Evolutionary conservation across 2,113 vertebrate species (phyloP).

Genomic region (Saimiri boliviensis): DNA sequence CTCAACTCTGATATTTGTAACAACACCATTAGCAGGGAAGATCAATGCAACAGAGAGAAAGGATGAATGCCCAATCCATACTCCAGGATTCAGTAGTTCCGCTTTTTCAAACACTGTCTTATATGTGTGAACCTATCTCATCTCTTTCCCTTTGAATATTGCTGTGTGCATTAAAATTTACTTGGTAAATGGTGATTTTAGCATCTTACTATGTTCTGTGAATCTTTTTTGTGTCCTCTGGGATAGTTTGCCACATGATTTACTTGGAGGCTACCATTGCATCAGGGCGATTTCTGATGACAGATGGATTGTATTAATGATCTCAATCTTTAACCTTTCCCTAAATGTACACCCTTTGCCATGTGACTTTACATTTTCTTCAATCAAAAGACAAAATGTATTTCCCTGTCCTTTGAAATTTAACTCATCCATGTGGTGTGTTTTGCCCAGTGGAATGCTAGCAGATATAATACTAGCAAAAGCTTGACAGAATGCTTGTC

Average conservation of each 20-base stretch:
- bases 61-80: background rate
- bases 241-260: background rate
- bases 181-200: background rate
- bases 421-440: background rate
- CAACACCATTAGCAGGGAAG: background rate
- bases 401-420: slow-evolving; percentile 34
- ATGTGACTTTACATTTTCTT: background rate
- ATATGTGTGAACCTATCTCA: background rate
- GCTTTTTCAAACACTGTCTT: background rate
- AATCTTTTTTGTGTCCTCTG: background rate
- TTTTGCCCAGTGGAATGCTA: background rate
- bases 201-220: background rate
- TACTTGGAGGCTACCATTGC: background rate
- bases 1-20: background rate
- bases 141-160: background rate
- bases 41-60: background rate
- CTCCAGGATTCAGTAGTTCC: background rate
- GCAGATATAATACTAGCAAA: background rate
- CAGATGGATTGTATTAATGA: background rate
- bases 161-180: background rate
- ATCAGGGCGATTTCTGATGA: background rate
- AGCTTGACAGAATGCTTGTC: background rate
- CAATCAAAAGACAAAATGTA: background rate
- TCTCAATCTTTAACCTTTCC: background rate
- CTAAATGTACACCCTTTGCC: background rate